Conservation (phyloP, 1,140 invertebrate species). For the Rhyzopertha dominica region DNA sequence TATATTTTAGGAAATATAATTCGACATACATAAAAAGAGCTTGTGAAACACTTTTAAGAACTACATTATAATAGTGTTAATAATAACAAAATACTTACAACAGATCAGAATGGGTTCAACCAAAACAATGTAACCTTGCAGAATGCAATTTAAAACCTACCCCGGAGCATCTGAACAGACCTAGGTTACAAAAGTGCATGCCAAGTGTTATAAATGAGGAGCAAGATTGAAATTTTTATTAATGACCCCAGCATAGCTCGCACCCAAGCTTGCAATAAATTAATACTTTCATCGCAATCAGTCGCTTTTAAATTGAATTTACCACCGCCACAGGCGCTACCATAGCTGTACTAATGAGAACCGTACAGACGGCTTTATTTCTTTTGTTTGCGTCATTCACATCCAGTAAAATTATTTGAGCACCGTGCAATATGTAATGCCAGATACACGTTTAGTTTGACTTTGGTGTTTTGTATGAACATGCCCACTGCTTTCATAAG, state of each 20-base stretch:
- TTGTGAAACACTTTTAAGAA: too few relatives aligned
- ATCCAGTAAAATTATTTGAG: too few relatives aligned
- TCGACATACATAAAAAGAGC: too few relatives aligned
- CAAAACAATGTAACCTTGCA: background rate
- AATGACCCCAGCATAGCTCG: constrained; percentile 6
- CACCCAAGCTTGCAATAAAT: constrained; percentile 9
- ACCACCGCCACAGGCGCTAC: constrained; percentile 9
- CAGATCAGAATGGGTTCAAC: too few relatives aligned
- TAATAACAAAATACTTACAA: too few relatives aligned
- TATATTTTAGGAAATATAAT: too few relatives aligned
- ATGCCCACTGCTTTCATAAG: too few relatives aligned
- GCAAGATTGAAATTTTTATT: constrained; percentile 15
- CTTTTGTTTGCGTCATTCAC: constrained; percentile 6
- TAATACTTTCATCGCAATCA: constrained; percentile 19
- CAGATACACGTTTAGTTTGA: too few relatives aligned
- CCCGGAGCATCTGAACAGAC: background rate
- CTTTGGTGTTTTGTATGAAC: too few relatives aligned
- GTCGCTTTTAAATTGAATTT: constrained; percentile 17
- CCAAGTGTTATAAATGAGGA: constrained; percentile 8
- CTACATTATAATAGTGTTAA: too few relatives aligned
- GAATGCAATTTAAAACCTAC: background rate
- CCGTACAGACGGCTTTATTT: constrained; percentile 5
- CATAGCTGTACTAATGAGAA: constrained; percentile 11
- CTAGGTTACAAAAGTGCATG: too few relatives aligned
- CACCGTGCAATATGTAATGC: too few relatives aligned